A percentile compares a stretch with the other conserved stretches of the same genome.
Evolutionary conservation across 2,113 vertebrate species (phyloP).

Genomic region (Takifugu flavidus): DNA sequence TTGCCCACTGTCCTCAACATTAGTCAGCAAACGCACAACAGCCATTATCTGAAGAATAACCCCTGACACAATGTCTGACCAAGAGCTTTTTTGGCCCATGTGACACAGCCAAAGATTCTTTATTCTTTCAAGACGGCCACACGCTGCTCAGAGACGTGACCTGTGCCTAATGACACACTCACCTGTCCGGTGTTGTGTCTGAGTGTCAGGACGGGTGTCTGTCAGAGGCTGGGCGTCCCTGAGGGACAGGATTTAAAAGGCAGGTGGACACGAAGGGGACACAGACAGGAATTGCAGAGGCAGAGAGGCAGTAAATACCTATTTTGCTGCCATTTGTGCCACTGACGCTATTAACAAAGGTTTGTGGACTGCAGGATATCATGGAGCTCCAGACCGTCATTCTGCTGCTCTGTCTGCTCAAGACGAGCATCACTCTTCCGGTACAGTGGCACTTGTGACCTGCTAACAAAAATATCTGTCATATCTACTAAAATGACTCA

Average conservation of each 20-base stretch:
- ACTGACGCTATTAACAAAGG: background rate
- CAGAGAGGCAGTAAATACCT: slow-evolving; percentile 35
- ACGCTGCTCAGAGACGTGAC: slow-evolving; percentile 59
- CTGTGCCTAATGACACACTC: slow-evolving; percentile 59
- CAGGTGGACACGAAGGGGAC: slow-evolving; percentile 15
- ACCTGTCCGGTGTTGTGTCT: slow-evolving; percentile 50
- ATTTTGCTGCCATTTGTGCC: background rate
- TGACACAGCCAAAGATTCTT: slow-evolving; percentile 25
- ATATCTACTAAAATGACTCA: background rate
- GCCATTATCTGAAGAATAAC: slow-evolving; percentile 20
- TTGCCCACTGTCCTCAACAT: no score
- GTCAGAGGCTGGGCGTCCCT: slow-evolving; percentile 36
- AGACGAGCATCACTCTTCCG: slow-evolving; percentile 56
- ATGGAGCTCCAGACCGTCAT: slow-evolving; percentile 57
- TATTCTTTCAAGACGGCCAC: background rate
- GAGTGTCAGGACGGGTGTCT: slow-evolving; percentile 57
- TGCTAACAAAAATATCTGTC: no score
- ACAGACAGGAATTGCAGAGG: slow-evolving; percentile 22
- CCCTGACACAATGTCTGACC: slow-evolving; percentile 43
- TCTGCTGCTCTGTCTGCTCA: slow-evolving; percentile 54
- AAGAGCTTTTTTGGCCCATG: slow-evolving; percentile 19
- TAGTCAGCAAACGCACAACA: background rate
- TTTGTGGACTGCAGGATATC: slow-evolving; percentile 21
- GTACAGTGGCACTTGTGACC: slow-evolving; percentile 39
- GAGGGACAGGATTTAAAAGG: slow-evolving; percentile 53